These are phyloP conservation scores for Cottus gobio DNA, from an alignment of 2,113 vertebrate species.

Conservation along the genomic window DNA sequence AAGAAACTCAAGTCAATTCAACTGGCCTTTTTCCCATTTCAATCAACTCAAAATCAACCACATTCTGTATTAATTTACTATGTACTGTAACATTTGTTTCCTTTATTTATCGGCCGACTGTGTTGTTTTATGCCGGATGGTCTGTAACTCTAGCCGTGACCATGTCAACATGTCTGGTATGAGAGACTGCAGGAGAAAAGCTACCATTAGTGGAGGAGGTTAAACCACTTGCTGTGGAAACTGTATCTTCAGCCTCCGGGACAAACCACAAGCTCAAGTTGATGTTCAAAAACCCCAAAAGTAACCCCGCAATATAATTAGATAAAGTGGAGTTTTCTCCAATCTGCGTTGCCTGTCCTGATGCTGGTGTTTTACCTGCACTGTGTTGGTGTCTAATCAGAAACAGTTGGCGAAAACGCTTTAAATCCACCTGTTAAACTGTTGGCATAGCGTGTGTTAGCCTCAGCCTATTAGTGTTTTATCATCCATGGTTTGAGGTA, in stretches of 20 bases:
- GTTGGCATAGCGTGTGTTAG: conserved; percentile 13
- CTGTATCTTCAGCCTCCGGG: conserved; percentile 37
- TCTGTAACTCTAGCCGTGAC: conserved; percentile 39
- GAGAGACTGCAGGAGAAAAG: conserved; percentile 41
- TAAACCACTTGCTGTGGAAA: conserved; percentile 50
- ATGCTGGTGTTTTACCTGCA: neutral
- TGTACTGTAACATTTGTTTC: neutral
- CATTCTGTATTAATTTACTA: conserved; percentile 33
- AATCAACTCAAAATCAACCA: conserved; percentile 30
- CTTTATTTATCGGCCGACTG: conserved; percentile 13
- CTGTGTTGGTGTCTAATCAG: conserved; percentile 16
- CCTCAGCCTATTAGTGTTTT: conserved; percentile 63
- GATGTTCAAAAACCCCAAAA: conserved; percentile 12
- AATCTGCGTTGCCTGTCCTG: neutral
- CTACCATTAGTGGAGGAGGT: conserved; percentile 47
- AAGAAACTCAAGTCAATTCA: conserved; percentile 25
- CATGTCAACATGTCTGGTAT: conserved; percentile 45
- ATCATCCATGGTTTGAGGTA: conserved; percentile 48
- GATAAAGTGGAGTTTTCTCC: neutral
- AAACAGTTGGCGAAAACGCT: conserved; percentile 13
- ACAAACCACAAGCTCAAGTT: conserved; percentile 37
- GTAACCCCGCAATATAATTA: conserved; percentile 17
- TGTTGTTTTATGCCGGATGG: conserved; percentile 37
- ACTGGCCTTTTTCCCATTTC: conserved; percentile 10
- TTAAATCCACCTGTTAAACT: conserved; percentile 47